phyloP scores from a whole-genome alignment of 2,113 vertebrate species.

The Chamaea fasciata region DNA sequence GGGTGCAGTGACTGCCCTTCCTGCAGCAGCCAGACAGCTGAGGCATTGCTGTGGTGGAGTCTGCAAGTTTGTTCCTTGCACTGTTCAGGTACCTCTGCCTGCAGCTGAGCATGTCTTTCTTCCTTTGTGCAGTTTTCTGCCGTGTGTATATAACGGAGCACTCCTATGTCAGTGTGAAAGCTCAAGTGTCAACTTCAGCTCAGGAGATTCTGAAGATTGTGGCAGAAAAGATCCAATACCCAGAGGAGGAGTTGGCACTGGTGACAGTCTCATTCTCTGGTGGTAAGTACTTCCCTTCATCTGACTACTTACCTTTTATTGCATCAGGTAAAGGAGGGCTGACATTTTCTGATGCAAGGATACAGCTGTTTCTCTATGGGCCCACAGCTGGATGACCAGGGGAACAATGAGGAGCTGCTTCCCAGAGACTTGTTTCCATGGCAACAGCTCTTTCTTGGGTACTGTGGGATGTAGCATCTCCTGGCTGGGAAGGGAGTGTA shows the following conservation, averaged over 20 bases:
- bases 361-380: neutral
- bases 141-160: conserved; percentile 89
- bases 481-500: conserved; percentile 31
- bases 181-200: conserved; percentile 74
- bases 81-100: neutral
- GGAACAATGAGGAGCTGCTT: conserved; percentile 63
- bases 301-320: neutral
- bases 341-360: conserved; percentile 26
- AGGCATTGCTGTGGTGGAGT: neutral
- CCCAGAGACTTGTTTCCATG: conserved; percentile 71
- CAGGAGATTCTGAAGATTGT: conserved; percentile 86
- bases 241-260: conserved; percentile 82
- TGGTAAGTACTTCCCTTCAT: conserved; percentile 74
- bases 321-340: neutral
- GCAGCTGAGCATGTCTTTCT: neutral
- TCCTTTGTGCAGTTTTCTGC: conserved; percentile 81
- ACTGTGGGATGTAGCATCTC: conserved; percentile 38
- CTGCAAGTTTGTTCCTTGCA: neutral
- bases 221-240: conserved; percentile 86
- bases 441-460: conserved; percentile 62
- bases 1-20: neutral
- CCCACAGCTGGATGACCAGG: conserved; percentile 68
- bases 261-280: conserved; percentile 83
- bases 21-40: neutral
- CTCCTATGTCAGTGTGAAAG: conserved; percentile 90